These are phyloP conservation scores for Drosophila pseudoananassae DNA, from an alignment of 1,140 invertebrate genomes.

Conservation along the genomic window DNA sequence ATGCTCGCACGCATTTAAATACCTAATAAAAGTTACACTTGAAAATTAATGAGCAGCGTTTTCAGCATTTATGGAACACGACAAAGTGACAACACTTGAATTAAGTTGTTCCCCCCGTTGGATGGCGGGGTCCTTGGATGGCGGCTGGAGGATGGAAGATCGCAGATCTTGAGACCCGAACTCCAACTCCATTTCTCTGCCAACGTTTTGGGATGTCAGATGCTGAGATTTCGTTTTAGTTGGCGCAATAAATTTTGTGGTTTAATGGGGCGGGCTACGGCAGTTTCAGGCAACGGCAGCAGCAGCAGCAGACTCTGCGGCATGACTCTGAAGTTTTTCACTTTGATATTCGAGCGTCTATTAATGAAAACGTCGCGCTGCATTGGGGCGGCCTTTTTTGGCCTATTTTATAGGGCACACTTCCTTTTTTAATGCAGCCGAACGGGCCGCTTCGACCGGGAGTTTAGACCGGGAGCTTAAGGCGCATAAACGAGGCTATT, in stretches of 20 bases:
- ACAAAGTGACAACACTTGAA: conserved; percentile 82
- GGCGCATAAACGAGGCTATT: conserved; percentile 69
- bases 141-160: conserved; percentile 19
- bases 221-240: conserved; percentile 80
- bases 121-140: conserved; percentile 3
- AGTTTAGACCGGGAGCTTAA: conserved; percentile 11
- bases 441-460: conserved; percentile 17
- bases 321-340: conserved; percentile 73
- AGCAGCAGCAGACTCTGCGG: conserved; percentile 36
- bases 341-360: conserved; percentile 81
- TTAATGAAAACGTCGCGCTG: conserved; percentile 72
- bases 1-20: conserved; percentile 80
- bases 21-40: conserved; percentile 83
- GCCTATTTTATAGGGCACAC: conserved; percentile 77
- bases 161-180: conserved; percentile 6
- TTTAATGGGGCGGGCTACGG: conserved; percentile 77
- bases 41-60: conserved; percentile 81
- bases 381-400: conserved; percentile 51
- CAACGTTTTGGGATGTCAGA: conserved; percentile 26
- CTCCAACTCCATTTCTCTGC: conserved; percentile 28
- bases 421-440: conserved; percentile 74
- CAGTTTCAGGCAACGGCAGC: conserved; percentile 16
- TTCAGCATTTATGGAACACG: conserved; percentile 74
- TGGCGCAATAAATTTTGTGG: conserved; percentile 82
- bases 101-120: conserved; percentile 63